Percentiles rank a stretch among this genome's conserved stretches.
Conservation (phyloP, 2,113 vertebrate genomes). For the Centrocercus urophasianus region DNA sequence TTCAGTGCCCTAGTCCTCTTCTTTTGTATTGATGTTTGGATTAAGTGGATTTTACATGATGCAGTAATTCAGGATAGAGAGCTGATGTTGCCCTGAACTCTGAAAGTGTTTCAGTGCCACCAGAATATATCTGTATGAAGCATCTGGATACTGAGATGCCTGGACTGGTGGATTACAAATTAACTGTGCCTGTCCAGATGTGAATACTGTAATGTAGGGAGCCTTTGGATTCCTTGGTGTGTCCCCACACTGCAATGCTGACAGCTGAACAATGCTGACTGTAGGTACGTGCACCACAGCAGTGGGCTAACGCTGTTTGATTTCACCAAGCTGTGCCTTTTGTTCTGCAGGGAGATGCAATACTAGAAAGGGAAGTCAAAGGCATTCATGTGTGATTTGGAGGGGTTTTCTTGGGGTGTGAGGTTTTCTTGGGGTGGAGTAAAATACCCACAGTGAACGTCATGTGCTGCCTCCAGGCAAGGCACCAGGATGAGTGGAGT, state of each 20-base stretch:
- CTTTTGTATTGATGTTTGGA: not conserved
- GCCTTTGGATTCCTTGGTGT: not conserved
- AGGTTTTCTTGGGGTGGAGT: not conserved
- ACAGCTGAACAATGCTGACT: not conserved
- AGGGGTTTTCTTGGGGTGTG: not conserved
- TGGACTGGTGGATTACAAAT: not conserved
- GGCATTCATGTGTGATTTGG: not conserved
- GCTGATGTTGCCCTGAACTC: not conserved
- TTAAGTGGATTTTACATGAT: not conserved
- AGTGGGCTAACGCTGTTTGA: not conserved
- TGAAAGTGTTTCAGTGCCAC: not conserved
- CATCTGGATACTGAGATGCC: not conserved
- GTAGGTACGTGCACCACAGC: fast-evolving
- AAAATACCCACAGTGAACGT: fast-evolving
- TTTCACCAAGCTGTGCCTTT: not conserved
- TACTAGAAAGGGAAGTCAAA: not conserved
- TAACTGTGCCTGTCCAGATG: not conserved
- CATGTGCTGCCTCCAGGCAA: not conserved
- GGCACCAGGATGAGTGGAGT: not conserved
- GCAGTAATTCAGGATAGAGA: not conserved
- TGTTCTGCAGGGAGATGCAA: not conserved
- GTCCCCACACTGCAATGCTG: not conserved
- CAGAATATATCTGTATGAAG: not conserved
- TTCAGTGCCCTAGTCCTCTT: not conserved
- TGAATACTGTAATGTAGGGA: not conserved